These are phyloP conservation scores for Aphelenchoides avenae DNA, from an alignment of 1,140 invertebrate species.

Conservation along the genomic window DNA sequence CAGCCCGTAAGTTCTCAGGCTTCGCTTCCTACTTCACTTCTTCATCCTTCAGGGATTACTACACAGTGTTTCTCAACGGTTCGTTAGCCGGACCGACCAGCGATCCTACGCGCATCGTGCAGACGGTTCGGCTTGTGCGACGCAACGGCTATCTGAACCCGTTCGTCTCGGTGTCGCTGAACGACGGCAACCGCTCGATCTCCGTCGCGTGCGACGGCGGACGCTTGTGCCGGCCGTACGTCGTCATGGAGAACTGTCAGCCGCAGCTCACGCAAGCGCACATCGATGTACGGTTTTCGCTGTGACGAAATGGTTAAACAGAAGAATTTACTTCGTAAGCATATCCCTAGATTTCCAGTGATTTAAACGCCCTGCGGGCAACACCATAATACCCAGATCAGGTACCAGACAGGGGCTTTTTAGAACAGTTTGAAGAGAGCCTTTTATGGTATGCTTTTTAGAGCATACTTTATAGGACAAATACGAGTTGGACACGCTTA, in stretches of 20 bases:
- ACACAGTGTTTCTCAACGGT: conserved; percentile 88
- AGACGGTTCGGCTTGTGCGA: conserved; percentile 75
- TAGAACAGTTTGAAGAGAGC: too few species aligned
- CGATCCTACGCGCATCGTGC: conserved; percentile 62
- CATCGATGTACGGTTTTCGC: conserved; percentile 41
- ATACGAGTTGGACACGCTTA: too few species aligned
- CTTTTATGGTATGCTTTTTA: too few species aligned
- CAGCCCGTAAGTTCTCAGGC: conserved; percentile 65
- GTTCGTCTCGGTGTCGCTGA: conserved; percentile 90
- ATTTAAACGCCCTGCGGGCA: too few species aligned
- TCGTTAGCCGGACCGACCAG: conserved; percentile 47
- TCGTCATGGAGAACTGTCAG: conserved; percentile 62
- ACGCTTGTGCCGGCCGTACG: conserved; percentile 75
- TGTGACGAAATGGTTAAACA: conserved; percentile 4
- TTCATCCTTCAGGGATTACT: conserved; percentile 44
- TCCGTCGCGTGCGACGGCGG: conserved; percentile 97
- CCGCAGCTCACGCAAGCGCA: conserved; percentile 61
- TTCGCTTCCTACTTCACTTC: too few species aligned
- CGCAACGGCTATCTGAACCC: conserved; percentile 77
- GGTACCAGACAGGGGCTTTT: too few species aligned
- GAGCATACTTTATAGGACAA: too few species aligned
- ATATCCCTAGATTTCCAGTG: too few species aligned
- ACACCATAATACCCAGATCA: too few species aligned
- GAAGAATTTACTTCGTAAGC: too few species aligned
- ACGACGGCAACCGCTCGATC: conserved; percentile 78